Percentiles rank a stretch among this genome's conserved stretches.
These are phyloP conservation scores for Conomelus anceps DNA, from an alignment of 2,888 invertebrate species.

Conservation along the genomic window DNA sequence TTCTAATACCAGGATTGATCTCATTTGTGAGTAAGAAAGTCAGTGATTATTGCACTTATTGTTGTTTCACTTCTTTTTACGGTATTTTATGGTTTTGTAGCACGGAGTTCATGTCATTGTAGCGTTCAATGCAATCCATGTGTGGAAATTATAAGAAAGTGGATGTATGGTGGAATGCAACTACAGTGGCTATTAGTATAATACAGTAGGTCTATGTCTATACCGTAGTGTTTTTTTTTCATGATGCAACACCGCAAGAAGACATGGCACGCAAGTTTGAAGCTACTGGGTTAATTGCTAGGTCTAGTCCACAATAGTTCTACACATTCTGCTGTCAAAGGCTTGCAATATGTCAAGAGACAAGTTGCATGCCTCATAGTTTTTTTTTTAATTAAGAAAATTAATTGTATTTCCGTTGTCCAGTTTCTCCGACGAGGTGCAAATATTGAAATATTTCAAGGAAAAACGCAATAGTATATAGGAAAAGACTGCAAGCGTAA, in stretches of 20 bases:
- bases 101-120: background rate
- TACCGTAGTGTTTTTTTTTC: background rate
- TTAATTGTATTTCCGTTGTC: too few relatives aligned
- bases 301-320: too few relatives aligned
- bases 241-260: background rate
- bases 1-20: too few relatives aligned
- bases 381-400: too few relatives aligned
- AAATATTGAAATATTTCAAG: too few relatives aligned
- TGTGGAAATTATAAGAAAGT: background rate
- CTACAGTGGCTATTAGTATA: too few relatives aligned
- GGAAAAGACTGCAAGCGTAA: too few relatives aligned
- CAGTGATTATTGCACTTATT: too few relatives aligned
- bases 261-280: background rate
- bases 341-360: background rate
- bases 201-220: background rate
- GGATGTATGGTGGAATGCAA: background rate
- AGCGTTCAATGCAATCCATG: background rate
- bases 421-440: too few relatives aligned
- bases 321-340: too few relatives aligned
- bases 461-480: too few relatives aligned
- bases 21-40: too few relatives aligned
- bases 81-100: background rate
- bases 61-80: background rate
- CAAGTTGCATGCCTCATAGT: background rate
- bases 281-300: background rate